Evolutionary conservation across 2,888 invertebrate genomes (phyloP).

Genomic region (Parascotia fuliginaria): DNA sequence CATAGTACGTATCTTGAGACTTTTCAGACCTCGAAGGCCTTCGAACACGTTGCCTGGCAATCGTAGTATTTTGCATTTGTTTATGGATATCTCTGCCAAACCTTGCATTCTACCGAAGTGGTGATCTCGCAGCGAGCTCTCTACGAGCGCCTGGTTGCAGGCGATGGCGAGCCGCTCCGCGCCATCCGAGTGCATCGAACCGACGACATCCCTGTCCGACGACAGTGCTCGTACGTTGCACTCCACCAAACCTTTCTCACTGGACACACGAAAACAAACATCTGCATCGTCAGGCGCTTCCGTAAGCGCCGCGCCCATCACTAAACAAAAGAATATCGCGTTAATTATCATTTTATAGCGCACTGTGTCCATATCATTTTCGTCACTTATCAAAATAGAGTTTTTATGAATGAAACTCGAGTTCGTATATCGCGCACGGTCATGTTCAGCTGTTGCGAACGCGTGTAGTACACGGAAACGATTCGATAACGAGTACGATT

Average conservation of each 20-base stretch:
- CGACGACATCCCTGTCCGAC: slow-evolving; percentile 88
- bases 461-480: slow-evolving; percentile 61
- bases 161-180: slow-evolving; percentile 90
- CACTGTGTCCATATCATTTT: slow-evolving; percentile 84
- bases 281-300: slow-evolving; percentile 80
- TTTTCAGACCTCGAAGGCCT: slow-evolving; percentile 92
- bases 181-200: slow-evolving; percentile 88
- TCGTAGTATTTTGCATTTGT: slow-evolving; percentile 92
- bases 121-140: slow-evolving; percentile 91
- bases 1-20: slow-evolving; percentile 91
- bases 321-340: slow-evolving; percentile 83
- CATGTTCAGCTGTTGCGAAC: slow-evolving; percentile 70
- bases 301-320: slow-evolving; percentile 83
- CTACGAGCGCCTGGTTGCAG: slow-evolving; percentile 87
- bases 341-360: slow-evolving; percentile 81
- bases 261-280: slow-evolving; percentile 77
- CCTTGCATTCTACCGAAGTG: slow-evolving; percentile 91
- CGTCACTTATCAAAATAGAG: slow-evolving; percentile 69
- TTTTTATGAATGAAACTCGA: slow-evolving; percentile 67
- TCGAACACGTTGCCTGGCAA: slow-evolving; percentile 92
- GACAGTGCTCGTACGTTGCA: slow-evolving; percentile 91
- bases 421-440: slow-evolving; percentile 62
- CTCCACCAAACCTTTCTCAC: slow-evolving; percentile 71
- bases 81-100: slow-evolving; percentile 91
- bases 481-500: slow-evolving; percentile 62